These are phyloP conservation scores for Paratrypauchen microcephalus DNA, from an alignment of 2,797 vertebrate species.

Conservation along the genomic window DNA sequence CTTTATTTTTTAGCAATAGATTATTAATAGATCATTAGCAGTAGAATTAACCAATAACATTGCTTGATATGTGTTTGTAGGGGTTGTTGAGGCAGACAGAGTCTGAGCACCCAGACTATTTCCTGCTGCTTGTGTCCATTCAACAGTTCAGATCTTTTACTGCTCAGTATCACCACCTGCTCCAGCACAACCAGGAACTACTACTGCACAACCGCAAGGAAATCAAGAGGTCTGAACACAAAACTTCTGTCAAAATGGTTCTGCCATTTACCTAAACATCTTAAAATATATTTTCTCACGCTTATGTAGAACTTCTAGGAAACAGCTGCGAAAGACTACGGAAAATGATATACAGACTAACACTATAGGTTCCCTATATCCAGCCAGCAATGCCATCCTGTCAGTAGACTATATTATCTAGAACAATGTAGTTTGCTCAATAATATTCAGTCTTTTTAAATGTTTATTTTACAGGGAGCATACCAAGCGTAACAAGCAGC, in stretches of 20 bases:
- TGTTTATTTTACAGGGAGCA: slow-evolving; percentile 77
- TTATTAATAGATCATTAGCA: neutral
- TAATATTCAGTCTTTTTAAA: neutral
- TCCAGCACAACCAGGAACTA: slow-evolving; percentile 92
- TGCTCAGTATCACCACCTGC: slow-evolving; percentile 88
- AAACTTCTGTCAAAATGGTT: neutral
- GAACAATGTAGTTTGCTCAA: neutral
- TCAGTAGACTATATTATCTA: slow-evolving; percentile 50
- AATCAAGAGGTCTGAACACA: slow-evolving; percentile 84
- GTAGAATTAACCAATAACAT: neutral
- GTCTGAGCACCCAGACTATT: slow-evolving; percentile 94
- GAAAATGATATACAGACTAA: slow-evolving; percentile 82
- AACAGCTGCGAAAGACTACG: slow-evolving; percentile 86
- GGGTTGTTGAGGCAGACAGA: slow-evolving; percentile 90
- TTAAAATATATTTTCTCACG: neutral
- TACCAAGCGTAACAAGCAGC: slow-evolving; percentile 82
- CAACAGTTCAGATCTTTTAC: slow-evolving; percentile 92
- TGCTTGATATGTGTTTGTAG: slow-evolving; percentile 59
- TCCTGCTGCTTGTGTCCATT: slow-evolving; percentile 91
- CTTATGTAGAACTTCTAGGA: slow-evolving; percentile 83
- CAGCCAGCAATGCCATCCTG: slow-evolving; percentile 56
- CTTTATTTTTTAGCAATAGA: neutral
- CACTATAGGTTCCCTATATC: slow-evolving; percentile 72
- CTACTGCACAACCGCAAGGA: slow-evolving; percentile 90
- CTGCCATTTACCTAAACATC: neutral